These are phyloP conservation scores for Urocitellus parryii DNA, from an alignment of 2,113 vertebrate species.

Conservation along the genomic window DNA sequence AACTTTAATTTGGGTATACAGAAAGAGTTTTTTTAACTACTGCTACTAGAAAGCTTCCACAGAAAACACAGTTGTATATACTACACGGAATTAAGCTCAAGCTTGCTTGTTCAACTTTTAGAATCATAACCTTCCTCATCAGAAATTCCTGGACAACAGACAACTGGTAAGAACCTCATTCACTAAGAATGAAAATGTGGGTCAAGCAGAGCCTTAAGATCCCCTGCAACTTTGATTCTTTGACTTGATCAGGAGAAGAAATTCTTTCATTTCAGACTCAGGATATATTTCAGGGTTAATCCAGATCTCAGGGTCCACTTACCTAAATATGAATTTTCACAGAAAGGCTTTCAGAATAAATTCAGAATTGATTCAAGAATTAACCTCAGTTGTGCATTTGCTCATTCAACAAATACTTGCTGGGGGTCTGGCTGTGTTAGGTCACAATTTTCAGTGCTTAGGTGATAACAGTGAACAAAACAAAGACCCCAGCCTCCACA, in stretches of 20 bases:
- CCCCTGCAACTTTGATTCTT: neutral
- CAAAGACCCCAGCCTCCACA: neutral
- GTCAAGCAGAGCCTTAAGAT: neutral
- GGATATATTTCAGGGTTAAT: neutral
- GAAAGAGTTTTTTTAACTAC: slow-evolving; percentile 1
- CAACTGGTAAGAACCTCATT: neutral
- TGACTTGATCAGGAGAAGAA: neutral
- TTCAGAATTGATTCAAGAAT: slow-evolving; percentile 48
- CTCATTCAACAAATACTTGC: neutral
- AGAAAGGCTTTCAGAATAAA: neutral
- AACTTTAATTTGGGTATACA: neutral
- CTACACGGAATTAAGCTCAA: neutral
- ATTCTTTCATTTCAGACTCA: neutral
- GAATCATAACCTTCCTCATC: neutral
- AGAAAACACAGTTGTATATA: neutral
- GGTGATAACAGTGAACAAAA: neutral
- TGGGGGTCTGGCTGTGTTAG: neutral
- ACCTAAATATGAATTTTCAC: slow-evolving; percentile 14
- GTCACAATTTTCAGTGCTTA: neutral
- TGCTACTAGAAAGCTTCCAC: neutral
- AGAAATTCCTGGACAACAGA: neutral
- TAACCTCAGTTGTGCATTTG: neutral
- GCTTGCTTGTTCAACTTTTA: neutral
- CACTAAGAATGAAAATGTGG: neutral
- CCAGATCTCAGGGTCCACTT: neutral